Evolutionary conservation across 2,888 invertebrate species (phyloP).

Genomic region (Sepiola atlantica): DNA sequence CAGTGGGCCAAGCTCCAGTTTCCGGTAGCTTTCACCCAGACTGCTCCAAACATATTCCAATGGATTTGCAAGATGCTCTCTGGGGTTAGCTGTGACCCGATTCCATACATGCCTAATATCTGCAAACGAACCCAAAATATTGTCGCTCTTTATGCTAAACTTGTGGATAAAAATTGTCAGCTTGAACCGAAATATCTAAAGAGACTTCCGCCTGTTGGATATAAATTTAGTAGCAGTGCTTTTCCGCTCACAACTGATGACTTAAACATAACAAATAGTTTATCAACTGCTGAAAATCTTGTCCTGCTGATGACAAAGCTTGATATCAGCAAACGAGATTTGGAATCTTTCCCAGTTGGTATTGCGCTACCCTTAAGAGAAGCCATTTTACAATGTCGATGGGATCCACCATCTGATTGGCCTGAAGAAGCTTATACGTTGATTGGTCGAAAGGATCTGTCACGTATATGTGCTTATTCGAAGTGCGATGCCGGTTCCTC

Average conservation of each 20-base stretch:
- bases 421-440: conserved; percentile 82
- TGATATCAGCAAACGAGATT: conserved; percentile 80
- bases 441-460: conserved; percentile 76
- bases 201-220: neutral
- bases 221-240: neutral
- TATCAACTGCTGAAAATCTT: conserved; percentile 74
- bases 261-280: neutral
- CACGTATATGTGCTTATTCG: conserved; percentile 59
- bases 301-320: conserved; percentile 79
- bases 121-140: conserved; percentile 84
- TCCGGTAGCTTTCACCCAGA: conserved; percentile 80
- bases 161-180: conserved; percentile 24
- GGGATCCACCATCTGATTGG: conserved; percentile 84
- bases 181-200: neutral
- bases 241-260: neutral
- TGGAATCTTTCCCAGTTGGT: conserved; percentile 84
- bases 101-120: conserved; percentile 84
- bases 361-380: conserved; percentile 82
- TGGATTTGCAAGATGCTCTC: conserved; percentile 82
- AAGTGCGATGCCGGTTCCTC: conserved; percentile 39
- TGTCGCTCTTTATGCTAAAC: conserved; percentile 72
- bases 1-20: conserved; percentile 68
- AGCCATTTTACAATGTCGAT: conserved; percentile 82
- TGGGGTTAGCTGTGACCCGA: conserved; percentile 78
- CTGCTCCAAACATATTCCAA: conserved; percentile 83